Percentiles rank a stretch among this genome's conserved stretches.
Conservation (phyloP, 1,140 invertebrate genomes). For the Drosophila ananassae region DNA sequence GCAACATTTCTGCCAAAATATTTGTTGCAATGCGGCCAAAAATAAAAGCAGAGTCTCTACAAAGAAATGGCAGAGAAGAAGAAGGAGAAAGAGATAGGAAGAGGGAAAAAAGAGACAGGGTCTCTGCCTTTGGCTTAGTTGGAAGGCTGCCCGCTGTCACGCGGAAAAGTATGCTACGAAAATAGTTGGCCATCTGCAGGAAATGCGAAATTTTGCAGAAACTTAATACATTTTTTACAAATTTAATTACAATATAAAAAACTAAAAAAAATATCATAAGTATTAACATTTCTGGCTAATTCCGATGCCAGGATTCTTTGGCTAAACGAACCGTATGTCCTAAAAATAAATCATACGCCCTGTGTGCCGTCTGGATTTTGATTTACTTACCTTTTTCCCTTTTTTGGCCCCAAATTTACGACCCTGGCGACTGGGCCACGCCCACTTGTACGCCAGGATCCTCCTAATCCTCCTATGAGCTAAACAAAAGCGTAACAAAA, state of each 20-base stretch:
- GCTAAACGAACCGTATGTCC: constrained; percentile 4
- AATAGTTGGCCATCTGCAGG: constrained; percentile 41
- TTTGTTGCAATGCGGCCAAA: constrained; percentile 50
- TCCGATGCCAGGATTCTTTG: constrained; percentile 8
- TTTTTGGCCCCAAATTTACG: background rate
- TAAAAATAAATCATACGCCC: constrained; percentile 47
- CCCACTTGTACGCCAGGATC: background rate
- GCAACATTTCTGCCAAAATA: constrained; percentile 69
- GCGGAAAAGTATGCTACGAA: constrained; percentile 44
- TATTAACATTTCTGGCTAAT: background rate
- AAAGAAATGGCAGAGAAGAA: constrained; percentile 1
- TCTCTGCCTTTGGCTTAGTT: constrained; percentile 48
- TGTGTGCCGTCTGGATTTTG: constrained; percentile 24
- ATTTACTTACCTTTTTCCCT: constrained; percentile 47
- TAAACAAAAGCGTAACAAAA: constrained; percentile 52
- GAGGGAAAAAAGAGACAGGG: constrained; percentile 25
- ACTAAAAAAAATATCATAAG: background rate
- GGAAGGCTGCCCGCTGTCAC: constrained; percentile 40
- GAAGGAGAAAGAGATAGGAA: constrained; percentile 9
- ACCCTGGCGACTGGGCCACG: background rate
- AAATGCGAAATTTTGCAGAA: background rate
- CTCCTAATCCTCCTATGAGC: constrained; percentile 37
- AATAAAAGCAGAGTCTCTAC: constrained; percentile 2
- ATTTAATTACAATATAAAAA: background rate
- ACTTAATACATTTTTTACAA: background rate